Conservation (phyloP, 2,113 vertebrate species). For the Leiothrix lutea region DNA sequence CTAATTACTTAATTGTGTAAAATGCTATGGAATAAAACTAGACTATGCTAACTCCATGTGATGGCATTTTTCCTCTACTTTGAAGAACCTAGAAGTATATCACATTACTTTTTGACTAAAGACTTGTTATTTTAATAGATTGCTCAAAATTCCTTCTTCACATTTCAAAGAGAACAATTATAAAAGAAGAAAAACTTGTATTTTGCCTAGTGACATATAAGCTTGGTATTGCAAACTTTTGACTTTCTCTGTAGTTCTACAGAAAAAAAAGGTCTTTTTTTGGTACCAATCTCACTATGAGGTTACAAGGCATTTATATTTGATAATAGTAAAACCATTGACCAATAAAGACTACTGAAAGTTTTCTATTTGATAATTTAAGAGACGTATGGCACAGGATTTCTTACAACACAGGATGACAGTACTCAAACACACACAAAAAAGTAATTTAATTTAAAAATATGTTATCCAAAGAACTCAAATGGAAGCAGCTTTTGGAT, state of each 20-base stretch:
- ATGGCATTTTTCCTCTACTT: neutral
- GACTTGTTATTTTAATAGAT: neutral
- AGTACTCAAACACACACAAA: neutral
- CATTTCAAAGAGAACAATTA: neutral
- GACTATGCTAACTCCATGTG: neutral
- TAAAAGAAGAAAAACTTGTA: neutral
- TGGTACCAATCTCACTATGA: neutral
- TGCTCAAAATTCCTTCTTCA: neutral
- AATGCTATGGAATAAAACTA: neutral
- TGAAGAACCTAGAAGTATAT: neutral
- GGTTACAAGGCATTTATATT: neutral
- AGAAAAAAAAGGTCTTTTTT: neutral
- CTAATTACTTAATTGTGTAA: neutral
- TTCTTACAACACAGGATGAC: neutral
- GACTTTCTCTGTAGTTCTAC: neutral
- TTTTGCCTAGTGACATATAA: neutral
- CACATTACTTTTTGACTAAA: neutral
- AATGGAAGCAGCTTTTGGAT: neutral
- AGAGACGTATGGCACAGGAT: neutral
- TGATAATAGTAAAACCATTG: neutral
- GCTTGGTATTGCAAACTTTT: neutral
- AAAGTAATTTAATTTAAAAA: neutral
- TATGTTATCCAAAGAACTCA: neutral
- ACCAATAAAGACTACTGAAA: neutral
- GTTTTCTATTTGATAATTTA: neutral